These are phyloP conservation scores for Papilio dardanus DNA, from an alignment of 1,140 invertebrate species.

Conservation along the genomic window DNA sequence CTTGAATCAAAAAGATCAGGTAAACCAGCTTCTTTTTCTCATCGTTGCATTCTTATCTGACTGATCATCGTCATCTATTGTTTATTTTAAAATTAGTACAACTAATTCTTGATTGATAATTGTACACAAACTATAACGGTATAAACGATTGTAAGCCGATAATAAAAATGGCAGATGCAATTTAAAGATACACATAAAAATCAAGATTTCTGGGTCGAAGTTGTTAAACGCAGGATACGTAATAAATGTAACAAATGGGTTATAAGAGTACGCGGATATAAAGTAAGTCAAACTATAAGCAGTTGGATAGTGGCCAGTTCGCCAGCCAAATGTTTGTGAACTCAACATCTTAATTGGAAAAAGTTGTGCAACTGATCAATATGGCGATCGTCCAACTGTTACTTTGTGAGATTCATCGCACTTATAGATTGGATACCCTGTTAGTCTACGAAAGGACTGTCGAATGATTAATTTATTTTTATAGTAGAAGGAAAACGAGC, in stretches of 20 bases:
- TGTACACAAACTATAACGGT: no score
- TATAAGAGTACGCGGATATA: constrained; percentile 13
- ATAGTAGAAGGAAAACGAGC: no score
- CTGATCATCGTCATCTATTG: no score
- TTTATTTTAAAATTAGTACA: no score
- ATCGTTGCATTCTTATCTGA: no score
- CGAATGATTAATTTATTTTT: not conserved
- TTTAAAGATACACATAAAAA: not conserved
- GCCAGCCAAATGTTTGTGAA: constrained; percentile 29
- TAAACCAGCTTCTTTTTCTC: no score
- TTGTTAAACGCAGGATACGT: not conserved
- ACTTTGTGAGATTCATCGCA: constrained; percentile 26
- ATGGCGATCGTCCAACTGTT: constrained; percentile 37
- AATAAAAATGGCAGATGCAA: constrained; percentile 9
- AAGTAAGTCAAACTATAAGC: constrained; percentile 22
- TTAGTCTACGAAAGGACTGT: not conserved
- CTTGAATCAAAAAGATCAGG: not conserved
- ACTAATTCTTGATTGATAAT: no score
- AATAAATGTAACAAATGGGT: constrained; percentile 1
- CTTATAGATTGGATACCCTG: not conserved
- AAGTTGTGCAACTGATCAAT: constrained; percentile 38
- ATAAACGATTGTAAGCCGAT: not conserved
- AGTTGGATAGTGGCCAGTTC: constrained; percentile 20
- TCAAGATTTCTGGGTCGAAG: not conserved
- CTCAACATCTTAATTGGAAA: constrained; percentile 37